phyloP scores from a whole-genome alignment of 2,113 vertebrate species.

The Echinops telfairi region DNA sequence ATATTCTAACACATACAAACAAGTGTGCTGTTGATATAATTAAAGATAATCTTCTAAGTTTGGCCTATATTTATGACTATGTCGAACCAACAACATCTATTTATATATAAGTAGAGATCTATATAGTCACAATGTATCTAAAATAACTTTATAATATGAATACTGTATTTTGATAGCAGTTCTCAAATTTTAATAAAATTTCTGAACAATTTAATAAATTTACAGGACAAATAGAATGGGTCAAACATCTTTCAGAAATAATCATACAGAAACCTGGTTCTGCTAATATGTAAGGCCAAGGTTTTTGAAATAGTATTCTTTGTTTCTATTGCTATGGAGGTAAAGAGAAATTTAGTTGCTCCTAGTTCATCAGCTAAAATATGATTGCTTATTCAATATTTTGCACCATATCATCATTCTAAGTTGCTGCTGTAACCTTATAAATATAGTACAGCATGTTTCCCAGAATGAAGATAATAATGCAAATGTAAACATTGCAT shows the following conservation, averaged over 20 bases:
- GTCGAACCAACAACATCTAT: not conserved
- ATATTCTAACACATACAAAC: not conserved
- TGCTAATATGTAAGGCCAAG: not conserved
- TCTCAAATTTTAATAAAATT: not conserved
- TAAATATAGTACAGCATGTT: not conserved
- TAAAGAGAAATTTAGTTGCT: too few relatives aligned
- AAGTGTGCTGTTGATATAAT: not conserved
- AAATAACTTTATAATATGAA: not conserved
- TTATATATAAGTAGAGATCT: not conserved
- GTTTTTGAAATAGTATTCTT: too few relatives aligned
- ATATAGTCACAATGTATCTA: accelerated
- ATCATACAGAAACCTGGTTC: accelerated
- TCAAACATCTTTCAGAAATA: not conserved
- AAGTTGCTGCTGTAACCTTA: not conserved
- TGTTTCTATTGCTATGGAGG: accelerated
- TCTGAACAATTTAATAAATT: not conserved
- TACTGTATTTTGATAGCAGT: not conserved
- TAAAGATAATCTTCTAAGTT: not conserved
- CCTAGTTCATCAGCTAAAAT: not conserved
- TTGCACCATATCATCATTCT: too few relatives aligned
- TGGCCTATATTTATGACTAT: not conserved
- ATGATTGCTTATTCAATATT: not conserved
- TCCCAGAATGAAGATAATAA: not conserved
- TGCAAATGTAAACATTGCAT: not conserved
- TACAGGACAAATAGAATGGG: not conserved